Evolutionary conservation across 1,140 invertebrate genomes (phyloP), one percentile per base, ranked within the genome.

Genomic region (Lycorma delicatula): DNA sequence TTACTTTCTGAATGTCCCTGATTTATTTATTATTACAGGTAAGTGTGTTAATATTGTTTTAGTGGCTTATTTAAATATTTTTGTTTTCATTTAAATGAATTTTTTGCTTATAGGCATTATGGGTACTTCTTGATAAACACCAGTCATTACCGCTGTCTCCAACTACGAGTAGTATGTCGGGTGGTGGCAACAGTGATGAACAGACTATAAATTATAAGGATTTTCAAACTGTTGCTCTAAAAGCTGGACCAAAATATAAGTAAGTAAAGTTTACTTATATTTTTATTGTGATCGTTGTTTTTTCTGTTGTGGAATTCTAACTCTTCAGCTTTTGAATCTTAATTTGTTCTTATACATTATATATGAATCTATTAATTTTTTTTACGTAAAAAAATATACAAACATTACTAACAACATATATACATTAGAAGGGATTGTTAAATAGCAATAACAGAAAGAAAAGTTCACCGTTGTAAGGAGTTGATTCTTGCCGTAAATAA

Each of bases 141-240:
- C 85, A 90, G 62, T 87, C 82, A 52, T 80, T 81, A 27, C 81
- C 84, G 1, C 72, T 76, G 36, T 74, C 76, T 18, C 41, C 41
- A 9, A 44, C 18, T 18, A 20, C 41, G 41, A 44, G 41, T n/a
- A n/a, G n/a, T n/a, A n/a, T n/a, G n/a, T n/a, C n/a, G n/a, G n/a
- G n/a, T n/a, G n/a, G n/a, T n/a, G n/a, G n/a, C 13, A 20, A 20
- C 23, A 81, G 80, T 47, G 86, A 91, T 34, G 89, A 94, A 64
- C 81, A 93, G 55, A 81, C 88, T 62, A 89, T 95, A 29, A 87
- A 84, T 70, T 95, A 93, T 71, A 74, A 83, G 46, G 87, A 92
- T 65, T 97, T 90, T 67, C 80, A 84, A 60, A 85, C 84, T 71
- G 84, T 93, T 13, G 78, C 79, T 3, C 75, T 79, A 55, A 70